Base-by-base conservation (phyloP, 2,113 vertebrate species). In the Motacilla tschutschensis region DNA sequence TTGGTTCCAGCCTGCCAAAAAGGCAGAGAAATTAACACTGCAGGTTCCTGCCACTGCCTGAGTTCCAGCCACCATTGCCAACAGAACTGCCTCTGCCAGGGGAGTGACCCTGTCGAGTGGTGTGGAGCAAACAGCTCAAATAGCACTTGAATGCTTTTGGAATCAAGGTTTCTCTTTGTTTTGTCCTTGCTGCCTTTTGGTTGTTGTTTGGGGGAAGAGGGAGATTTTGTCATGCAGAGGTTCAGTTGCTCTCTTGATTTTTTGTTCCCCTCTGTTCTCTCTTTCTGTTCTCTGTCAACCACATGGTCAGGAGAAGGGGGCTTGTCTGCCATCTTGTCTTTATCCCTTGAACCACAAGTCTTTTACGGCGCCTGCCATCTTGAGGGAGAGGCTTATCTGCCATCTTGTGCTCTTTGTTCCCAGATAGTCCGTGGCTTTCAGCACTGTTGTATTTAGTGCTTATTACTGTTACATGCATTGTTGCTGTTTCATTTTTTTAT, bases 21-120 rank as follows among this genome's bases (percentile, higher is more conserved):
- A 20, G 1, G 19, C 14, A 21, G 41, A 43, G 50, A 43, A 65
- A 57, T 31, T 35, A 16, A 17, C 31, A 5, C 17, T 64, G 29
- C 20, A 6, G 3, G 4, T 9, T 64, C 43, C 31, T 35, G 35
- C 25, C 17, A 14, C 19, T 35, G 35, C 29, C 33, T 0, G 0
- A 47, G 29, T 5, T 55, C 35, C 67, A 64, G 15, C 4, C 1
- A 0, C 29, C 41, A 9, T 8, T 40, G 67, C 5, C 67, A 33
- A 19, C 0, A 0, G 41, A 47, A 25, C 25, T 29, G 59, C 8
- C 0, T 0, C 59, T 41, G 20, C 25, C 2, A 0, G 16, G 5
- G 1, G 20, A 35, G 17, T 1, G 1, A 48, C 16, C 29, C 19
- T 47, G 29, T 7, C 0, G 1, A 5, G 9, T 2, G 8, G 16